Conservation (phyloP, 2,113 vertebrate species). For the Anhinga rufa region DNA sequence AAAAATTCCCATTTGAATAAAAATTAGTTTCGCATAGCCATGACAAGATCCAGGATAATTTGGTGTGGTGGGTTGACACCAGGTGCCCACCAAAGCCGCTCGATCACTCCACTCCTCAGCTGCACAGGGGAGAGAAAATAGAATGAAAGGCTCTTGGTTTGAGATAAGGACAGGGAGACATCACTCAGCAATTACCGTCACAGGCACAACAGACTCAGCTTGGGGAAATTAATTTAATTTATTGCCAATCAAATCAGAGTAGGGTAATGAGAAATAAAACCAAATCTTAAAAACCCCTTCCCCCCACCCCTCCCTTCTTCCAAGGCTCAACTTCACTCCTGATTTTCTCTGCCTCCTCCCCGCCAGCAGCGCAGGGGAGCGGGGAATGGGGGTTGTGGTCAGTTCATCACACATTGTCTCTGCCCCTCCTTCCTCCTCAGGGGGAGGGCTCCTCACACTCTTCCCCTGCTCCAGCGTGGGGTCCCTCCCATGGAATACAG, state of each 20-base stretch:
- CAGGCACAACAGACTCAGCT: background rate
- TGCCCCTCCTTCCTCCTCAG: too few species aligned
- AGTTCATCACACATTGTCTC: background rate
- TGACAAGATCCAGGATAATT: background rate
- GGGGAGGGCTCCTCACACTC: too few species aligned
- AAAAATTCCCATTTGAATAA: background rate
- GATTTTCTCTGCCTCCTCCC: background rate
- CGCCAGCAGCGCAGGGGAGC: background rate
- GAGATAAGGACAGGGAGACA: background rate
- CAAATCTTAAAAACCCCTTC: background rate
- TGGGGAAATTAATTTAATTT: background rate
- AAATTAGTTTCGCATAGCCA: rapidly evolving
- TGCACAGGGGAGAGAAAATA: background rate
- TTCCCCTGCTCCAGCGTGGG: too few species aligned
- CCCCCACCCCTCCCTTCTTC: background rate
- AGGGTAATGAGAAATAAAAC: background rate
- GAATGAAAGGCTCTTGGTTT: background rate
- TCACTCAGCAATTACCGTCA: background rate
- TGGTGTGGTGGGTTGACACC: background rate
- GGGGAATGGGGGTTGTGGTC: background rate
- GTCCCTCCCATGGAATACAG: too few species aligned
- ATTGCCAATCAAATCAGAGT: background rate
- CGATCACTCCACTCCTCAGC: background rate
- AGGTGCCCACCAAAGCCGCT: background rate
- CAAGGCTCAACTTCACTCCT: background rate